A percentile compares a stretch with the other conserved stretches of the same genome.
These are phyloP conservation scores for Nysson spinosus DNA, from an alignment of 2,888 invertebrate genomes.

Conservation along the genomic window DNA sequence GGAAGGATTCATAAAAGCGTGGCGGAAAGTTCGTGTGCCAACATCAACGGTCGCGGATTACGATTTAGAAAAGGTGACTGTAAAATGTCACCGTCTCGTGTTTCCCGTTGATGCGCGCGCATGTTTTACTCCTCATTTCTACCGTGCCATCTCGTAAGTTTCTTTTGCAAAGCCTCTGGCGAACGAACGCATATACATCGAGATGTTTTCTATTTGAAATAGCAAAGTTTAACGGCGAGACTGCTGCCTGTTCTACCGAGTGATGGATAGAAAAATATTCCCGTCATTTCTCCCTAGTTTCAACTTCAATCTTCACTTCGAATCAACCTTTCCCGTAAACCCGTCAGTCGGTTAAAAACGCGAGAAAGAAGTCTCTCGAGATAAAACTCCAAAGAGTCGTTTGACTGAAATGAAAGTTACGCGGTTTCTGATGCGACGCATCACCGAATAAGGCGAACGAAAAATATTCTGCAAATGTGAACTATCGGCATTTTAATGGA, in stretches of 20 bases:
- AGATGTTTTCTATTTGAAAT: constrained; percentile 31
- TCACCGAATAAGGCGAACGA: constrained; percentile 1
- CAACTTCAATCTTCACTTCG: not conserved
- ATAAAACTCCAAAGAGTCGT: not conserved
- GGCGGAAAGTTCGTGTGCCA: constrained; percentile 48
- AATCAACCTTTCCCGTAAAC: not conserved
- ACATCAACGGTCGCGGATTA: constrained; percentile 57
- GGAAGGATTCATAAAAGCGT: constrained; percentile 42
- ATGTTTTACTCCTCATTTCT: constrained; percentile 29
- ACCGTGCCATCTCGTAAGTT: constrained; percentile 12
- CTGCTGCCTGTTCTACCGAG: not conserved
- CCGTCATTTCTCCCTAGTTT: not conserved
- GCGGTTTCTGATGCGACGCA: not conserved
- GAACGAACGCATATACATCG: not conserved
- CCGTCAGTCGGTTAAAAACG: not conserved
- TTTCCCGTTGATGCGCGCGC: constrained; percentile 33
- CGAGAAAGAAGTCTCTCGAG: not conserved
- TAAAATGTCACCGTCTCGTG: constrained; percentile 58
- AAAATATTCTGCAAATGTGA: constrained; percentile 16
- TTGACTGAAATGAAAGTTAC: not conserved
- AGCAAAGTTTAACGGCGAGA: constrained; percentile 26
- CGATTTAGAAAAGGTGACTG: constrained; percentile 58
- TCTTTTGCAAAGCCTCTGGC: constrained; percentile 4
- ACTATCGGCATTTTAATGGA: constrained; percentile 31
- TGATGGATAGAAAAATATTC: not conserved